Evolutionary conservation across 2,888 invertebrate genomes (phyloP).

Genomic region (Molanna angustata): DNA sequence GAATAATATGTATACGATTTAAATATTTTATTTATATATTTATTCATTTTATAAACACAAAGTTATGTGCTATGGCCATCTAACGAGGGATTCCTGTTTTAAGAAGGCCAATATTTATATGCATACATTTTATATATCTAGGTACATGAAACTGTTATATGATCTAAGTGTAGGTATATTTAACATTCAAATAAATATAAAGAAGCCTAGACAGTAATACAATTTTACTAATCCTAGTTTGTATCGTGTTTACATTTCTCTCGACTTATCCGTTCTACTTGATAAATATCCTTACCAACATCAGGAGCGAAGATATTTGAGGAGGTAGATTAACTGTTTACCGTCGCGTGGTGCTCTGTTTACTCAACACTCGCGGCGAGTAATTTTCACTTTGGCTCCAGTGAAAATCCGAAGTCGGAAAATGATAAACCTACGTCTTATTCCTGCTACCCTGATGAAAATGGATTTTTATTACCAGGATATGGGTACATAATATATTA

Average conservation of each 20-base stretch:
- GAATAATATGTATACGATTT: too few relatives aligned
- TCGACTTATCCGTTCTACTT: not conserved
- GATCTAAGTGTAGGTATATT: too few relatives aligned
- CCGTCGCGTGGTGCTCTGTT: constrained; percentile 17
- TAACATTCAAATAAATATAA: too few relatives aligned
- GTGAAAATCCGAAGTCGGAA: not conserved
- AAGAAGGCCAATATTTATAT: too few relatives aligned
- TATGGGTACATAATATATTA: too few relatives aligned
- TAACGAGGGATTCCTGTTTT: too few relatives aligned
- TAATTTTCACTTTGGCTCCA: constrained; percentile 6
- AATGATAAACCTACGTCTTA: not conserved
- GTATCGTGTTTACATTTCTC: not conserved
- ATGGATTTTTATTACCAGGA: not conserved
- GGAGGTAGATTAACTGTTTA: constrained; percentile 19
- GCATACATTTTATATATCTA: too few relatives aligned
- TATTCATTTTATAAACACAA: too few relatives aligned
- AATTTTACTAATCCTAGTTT: not conserved
- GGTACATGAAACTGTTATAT: too few relatives aligned
- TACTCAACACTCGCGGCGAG: constrained; percentile 17
- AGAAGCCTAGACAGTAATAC: too few relatives aligned
- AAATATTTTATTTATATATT: too few relatives aligned
- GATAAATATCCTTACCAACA: constrained; percentile 1
- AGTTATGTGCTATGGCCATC: too few relatives aligned
- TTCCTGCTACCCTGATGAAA: not conserved
- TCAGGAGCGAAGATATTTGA: constrained; percentile 14